Evolutionary conservation across 2,113 vertebrate genomes (phyloP), one percentile per base, ranked within the genome.

Genomic region (Bagarius yarrelli): DNA sequence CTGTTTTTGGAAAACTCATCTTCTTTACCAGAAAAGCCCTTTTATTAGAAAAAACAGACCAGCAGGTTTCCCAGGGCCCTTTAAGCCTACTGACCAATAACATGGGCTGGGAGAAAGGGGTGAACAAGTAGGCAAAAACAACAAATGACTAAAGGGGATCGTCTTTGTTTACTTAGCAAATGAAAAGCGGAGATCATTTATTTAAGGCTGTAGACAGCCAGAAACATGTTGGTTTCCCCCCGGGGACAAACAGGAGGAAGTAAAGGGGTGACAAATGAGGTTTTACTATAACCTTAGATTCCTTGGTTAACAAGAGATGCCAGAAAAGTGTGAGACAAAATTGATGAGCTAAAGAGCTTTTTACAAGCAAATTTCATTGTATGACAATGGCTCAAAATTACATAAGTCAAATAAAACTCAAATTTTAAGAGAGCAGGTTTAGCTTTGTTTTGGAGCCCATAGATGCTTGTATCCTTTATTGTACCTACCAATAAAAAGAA

Each of bases 21-120:
- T 79, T 83, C 64, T 83, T 40, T 75, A 82, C 85, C 86, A 85
- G 47, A 83, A 77, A 69, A 79, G 78, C 56, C 82, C 77, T 30
- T 23, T 56, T 73, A 40, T 86, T 82, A 77, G 53, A 44, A 83
- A 86, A 88, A 88, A 77, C 84, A 88, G 88, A 89, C 73, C 78
- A 74, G 83, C 69, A 83, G 84, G 70, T 87, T 92, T 86, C 88
- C 84, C 85, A 89, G 77, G 84, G 23, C 81, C 84, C 60, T 87
- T 72, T 77, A 78, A 78, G 83, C 84, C 69, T 80, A 53, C 50
- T 76, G 30, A 60, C 74, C 25, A 55, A 83, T 50, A 34, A 52
- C 67, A 63, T 75, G 25, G 23, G 40, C 16, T 40, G 47, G 30
- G 5, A n/a, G 59, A 76, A 56, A 30, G 23, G 60, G 32, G 19